phyloP scores from a whole-genome alignment of 92 coral and sea anemone species.

The Zoanthus sansibaricus region DNA sequence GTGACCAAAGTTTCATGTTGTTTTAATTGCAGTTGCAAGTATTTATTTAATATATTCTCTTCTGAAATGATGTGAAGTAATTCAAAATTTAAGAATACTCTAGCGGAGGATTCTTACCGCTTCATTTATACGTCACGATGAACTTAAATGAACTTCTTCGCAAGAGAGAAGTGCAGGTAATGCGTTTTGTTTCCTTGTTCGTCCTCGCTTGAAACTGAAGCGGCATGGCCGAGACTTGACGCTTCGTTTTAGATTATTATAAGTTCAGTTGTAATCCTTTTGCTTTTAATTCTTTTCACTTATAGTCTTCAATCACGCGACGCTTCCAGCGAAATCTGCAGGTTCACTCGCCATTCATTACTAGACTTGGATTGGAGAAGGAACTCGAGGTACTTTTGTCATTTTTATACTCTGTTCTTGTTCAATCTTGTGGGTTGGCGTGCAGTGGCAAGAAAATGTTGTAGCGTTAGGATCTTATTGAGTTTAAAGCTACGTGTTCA shows the following conservation, averaged over 20 bases:
- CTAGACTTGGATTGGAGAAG: conserved; percentile 83
- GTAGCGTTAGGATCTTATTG: too few species aligned
- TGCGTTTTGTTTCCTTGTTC: not conserved
- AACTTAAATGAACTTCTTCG: conserved; percentile 69
- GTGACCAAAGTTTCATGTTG: not conserved
- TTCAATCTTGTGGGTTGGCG: conserved; percentile 13
- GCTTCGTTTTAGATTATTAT: not conserved
- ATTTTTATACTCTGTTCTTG: not conserved
- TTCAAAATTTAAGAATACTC: not conserved
- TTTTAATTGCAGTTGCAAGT: not conserved
- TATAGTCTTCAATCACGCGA: conserved; percentile 92
- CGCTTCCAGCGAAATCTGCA: conserved; percentile 77
- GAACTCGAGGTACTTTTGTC: conserved; percentile 83
- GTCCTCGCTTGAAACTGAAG: not conserved
- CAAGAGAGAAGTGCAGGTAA: conserved; percentile 83
- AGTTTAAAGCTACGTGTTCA: too few species aligned
- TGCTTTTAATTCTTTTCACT: conserved; percentile 16
- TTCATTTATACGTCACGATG: conserved; percentile 20
- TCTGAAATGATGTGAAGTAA: conserved; percentile 25
- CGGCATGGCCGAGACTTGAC: not conserved
- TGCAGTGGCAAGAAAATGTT: not conserved
- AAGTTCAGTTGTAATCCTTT: not conserved
- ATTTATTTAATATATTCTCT: not conserved
- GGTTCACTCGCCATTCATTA: conserved; percentile 78
- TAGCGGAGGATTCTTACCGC: not conserved